phyloP scores from a whole-genome alignment of 2,113 vertebrate genomes.

The Elephas maximus region DNA sequence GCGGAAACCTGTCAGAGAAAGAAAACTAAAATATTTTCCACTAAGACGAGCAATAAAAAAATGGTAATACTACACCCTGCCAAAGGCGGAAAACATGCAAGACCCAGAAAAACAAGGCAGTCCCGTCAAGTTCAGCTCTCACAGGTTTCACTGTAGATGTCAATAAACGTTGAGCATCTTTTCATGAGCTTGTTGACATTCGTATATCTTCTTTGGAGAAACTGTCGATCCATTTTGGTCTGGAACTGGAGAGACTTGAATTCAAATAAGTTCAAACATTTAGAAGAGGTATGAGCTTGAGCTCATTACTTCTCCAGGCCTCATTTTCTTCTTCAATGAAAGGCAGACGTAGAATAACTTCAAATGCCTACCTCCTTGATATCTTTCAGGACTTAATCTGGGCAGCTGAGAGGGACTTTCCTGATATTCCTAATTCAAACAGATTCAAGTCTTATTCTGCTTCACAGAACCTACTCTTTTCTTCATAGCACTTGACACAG shows the following conservation, averaged over 20 bases:
- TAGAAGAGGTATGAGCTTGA: background rate
- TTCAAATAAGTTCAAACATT: background rate
- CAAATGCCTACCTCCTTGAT: background rate
- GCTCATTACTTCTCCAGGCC: background rate
- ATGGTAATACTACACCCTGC: background rate
- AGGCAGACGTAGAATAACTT: background rate
- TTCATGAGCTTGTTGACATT: background rate
- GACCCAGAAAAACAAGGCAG: background rate
- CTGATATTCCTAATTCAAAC: background rate
- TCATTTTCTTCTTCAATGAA: background rate
- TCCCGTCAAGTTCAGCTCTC: background rate
- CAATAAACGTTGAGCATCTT: background rate
- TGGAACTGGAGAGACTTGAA: background rate
- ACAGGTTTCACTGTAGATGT: background rate
- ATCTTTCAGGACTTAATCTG: background rate
- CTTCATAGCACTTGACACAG: background rate
- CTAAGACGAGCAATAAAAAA: background rate
- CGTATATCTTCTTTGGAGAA: constrained; percentile 7
- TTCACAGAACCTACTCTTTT: background rate
- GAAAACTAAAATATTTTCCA: background rate
- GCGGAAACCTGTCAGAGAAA: background rate
- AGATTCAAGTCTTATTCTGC: background rate
- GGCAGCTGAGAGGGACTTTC: background rate
- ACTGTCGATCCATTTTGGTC: background rate
- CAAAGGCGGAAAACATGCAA: background rate